Evolutionary conservation across 2,797 vertebrate genomes (phyloP).

Genomic region (Channallabes apus): DNA sequence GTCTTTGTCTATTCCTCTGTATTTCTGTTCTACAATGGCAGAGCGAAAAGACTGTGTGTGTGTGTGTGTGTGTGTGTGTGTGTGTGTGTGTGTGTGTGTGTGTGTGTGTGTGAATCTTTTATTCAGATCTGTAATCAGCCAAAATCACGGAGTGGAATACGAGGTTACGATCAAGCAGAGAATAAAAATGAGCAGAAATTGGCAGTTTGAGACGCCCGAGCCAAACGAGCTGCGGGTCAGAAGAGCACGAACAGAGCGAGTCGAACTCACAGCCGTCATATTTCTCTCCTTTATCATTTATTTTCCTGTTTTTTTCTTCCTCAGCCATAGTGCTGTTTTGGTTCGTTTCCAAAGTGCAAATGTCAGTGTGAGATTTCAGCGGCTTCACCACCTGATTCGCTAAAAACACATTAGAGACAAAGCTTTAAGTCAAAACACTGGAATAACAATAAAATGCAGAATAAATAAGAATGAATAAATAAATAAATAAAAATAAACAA

Average conservation of each 20-base stretch:
- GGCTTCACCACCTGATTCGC: background rate
- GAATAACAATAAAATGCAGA: background rate
- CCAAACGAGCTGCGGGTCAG: constrained; percentile 66
- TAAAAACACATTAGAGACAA: background rate
- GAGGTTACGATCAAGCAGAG: constrained; percentile 1
- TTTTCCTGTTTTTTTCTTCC: background rate
- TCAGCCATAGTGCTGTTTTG: background rate
- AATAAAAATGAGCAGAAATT: constrained; percentile 56
- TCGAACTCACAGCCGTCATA: constrained; percentile 29
- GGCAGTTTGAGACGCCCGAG: constrained; percentile 59
- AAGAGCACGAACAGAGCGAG: constrained; percentile 29
- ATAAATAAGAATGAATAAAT: background rate
- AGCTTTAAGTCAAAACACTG: background rate
- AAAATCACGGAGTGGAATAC: constrained; percentile 35
- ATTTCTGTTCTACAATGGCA: background rate
- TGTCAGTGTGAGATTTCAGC: constrained; percentile 14
- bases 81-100: background rate
- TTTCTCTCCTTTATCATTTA: background rate
- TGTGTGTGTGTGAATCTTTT: constrained; percentile 20
- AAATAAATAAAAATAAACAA: background rate
- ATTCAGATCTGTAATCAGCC: constrained; percentile 32
- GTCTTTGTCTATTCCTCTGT: background rate
- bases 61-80: background rate
- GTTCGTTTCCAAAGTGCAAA: constrained; percentile 7
- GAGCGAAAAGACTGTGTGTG: background rate